Base-by-base conservation (phyloP, 2,888 invertebrate genomes). In the Drosophila mercatorum region DNA sequence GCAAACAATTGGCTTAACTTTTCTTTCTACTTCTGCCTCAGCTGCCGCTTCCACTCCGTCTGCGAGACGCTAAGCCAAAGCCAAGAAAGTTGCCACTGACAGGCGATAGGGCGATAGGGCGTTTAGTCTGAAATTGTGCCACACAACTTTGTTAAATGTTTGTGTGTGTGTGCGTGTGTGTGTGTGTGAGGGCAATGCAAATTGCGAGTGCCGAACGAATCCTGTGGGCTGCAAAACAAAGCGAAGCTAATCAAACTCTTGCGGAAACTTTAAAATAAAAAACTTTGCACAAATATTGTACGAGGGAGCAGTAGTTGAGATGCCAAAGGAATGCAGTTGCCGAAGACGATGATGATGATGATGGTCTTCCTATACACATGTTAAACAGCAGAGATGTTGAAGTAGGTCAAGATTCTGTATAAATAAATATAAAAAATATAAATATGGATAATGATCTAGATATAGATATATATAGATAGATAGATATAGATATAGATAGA, bases 1-100 rank as follows among this genome's bases (percentile, higher is more conserved):
- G 86, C 84, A 80, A 88, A 86, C 83, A 85, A 80, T 85, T 87
- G 80, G 83, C 80, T 83, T 84, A 82, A 83, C 85, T 87, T 74
- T 46, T 43, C 68, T 26, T 57, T 49, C 46, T 36, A 26, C 40
- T 28, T 34, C 56, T 34, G n/a, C 60, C 64, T 31, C 64, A 47
- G 49, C 46, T 55, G 57, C 60, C 56, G 40, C n/a, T 34, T 7
- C 26, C 11, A 47, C 46, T 6, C n/a, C 36, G 11, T 5, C 47
- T n/a, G 12, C 47, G 7, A 28, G 40, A 40, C 36, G 36, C 36
- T 38, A 36, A 44, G 34, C 44, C 51, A 28, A 17, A 56, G 38
- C 31, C 68, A 61, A 58, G 58, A 66, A 63, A 59, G 47, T 59
- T 64, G 59, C 58, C 66, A 57, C 65, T 66, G 76, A 65, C 78